phyloP scores from a whole-genome alignment of 2,113 vertebrate genomes.

The Calonectris borealis region DNA sequence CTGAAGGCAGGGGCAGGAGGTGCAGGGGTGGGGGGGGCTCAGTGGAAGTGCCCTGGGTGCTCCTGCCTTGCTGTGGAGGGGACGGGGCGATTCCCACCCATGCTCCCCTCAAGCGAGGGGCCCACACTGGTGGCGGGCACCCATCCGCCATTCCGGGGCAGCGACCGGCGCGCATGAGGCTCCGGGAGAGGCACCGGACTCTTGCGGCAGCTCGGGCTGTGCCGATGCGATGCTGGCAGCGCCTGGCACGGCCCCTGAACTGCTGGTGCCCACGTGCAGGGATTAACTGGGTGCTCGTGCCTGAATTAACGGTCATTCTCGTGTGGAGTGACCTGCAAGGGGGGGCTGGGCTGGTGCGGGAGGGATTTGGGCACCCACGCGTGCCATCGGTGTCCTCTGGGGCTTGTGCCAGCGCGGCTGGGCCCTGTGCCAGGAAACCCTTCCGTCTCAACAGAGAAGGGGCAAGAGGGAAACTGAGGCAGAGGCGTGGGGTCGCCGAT shows the following conservation, averaged over 20 bases:
- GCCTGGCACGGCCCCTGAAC: not conserved
- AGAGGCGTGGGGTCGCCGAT: not conserved
- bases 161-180: rapidly evolving
- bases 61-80: not conserved
- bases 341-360: not conserved
- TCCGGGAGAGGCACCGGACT: not conserved
- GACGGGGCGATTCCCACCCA: not conserved
- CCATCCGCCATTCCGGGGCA: not conserved
- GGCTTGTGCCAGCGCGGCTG: not conserved
- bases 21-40: not conserved
- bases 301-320: not conserved
- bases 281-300: not conserved
- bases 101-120: rapidly evolving
- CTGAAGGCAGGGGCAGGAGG: not conserved
- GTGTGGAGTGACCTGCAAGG: not conserved
- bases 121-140: not conserved
- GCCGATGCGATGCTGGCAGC: not conserved
- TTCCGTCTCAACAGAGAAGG: not conserved
- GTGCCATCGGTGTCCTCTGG: not conserved
- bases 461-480: not conserved
- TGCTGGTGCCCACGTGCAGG: not conserved
- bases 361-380: not conserved
- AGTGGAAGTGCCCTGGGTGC: not conserved
- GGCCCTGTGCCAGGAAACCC: not conserved
- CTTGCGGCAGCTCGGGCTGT: not conserved